Base-by-base conservation (phyloP, 2,113 vertebrate genomes). In the Xyliphius kryptos region DNA sequence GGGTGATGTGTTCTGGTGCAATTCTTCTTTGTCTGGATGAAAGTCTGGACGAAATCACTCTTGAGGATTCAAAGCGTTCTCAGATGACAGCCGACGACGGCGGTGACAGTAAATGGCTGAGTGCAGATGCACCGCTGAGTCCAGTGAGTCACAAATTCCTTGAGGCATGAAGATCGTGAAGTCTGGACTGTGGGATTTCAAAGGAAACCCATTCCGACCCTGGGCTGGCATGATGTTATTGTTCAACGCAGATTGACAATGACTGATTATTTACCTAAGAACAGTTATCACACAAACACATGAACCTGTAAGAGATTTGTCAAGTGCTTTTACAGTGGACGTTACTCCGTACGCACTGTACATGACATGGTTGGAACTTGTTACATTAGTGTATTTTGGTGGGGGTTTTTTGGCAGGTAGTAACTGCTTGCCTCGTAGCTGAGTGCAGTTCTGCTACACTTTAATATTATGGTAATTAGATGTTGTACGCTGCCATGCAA, bases 21-120 rank as follows among this genome's bases (percentile, higher is more conserved):
- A 36, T 32, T 47, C 40, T 14, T 22, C 17, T 56, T 22, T 43
- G 40, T 10, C 6, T 53, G 38, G 20, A 10, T 19, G 49, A 17
- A 11, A 32, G 22, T 59, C 56, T 67, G 36, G 36, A 67, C 56
- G 17, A 66, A 58, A 51, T 66, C 55, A 51, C 64, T 51, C 36
- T 13, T 43, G 11, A 48, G 55, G 44, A 43, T 52, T 67, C 48
- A 51, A 80, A 56, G 59, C 77, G 47, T 53, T 19, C 56, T 78
- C 69, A 51, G 56, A 81, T 53, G 56, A 59, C 65, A 75, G 77
- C 46, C 15, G 51, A 48, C 12, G 59, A 50, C 46, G 38, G 59
- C 6, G 56, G 80, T 53, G 56, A 59, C 64, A 75, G 77, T 53
- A 38, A 59, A 58, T 17, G 15, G 48, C 4, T 52, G 37, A 67